Evolutionary conservation across 2,113 vertebrate genomes (phyloP), one percentile per base, ranked within the genome.

Genomic region (Tachuris rubrigastra): DNA sequence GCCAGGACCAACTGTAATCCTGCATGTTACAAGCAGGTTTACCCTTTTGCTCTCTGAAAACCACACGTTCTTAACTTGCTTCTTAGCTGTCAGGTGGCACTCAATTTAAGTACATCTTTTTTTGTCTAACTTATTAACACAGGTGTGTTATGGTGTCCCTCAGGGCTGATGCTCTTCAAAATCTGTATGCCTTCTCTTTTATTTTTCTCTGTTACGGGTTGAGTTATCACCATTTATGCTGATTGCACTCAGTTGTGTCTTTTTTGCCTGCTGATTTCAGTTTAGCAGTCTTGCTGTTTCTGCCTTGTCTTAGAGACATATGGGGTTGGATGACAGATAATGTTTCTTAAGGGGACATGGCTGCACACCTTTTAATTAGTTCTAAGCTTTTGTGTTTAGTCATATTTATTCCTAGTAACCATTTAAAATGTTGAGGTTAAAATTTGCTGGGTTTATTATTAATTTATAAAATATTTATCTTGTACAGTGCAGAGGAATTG

Each of bases 241-340:
- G 91, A 89, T 96, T 97, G 92, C 83, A 85, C 89, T 90, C 94
- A 72, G 79, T 94, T 95, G 84, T 85, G 65, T 59, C 88, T 92
- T 95, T 94, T 94, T 96, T 93, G 89, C 95, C 91, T 96, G 92
- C 86, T 97, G 90, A 90, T 96, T 97, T 95, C 80, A 66, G 85
- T 95, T 95, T 71, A 89, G 68, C 88, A 86, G 46, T 80, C 95
- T 97, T 92, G 88, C 95, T 97, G 95, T 80, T 96, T 91, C 94
- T 95, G 87, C 77, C 95, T 95, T 84, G 55, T 96, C 93, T 95
- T 92, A 75, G 75, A 96, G 93, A 97, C 78, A 66, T 94, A 95
- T 88, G 82, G 81, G 67, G 65, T 67, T 89, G 56, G 62, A 93
- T 90, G 89, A 95, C 79, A 96, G 90, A 90, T 62, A 89, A 94